Evolutionary conservation across 2,888 invertebrate species (phyloP).

Genomic region (Dicranocentrus wangi): DNA sequence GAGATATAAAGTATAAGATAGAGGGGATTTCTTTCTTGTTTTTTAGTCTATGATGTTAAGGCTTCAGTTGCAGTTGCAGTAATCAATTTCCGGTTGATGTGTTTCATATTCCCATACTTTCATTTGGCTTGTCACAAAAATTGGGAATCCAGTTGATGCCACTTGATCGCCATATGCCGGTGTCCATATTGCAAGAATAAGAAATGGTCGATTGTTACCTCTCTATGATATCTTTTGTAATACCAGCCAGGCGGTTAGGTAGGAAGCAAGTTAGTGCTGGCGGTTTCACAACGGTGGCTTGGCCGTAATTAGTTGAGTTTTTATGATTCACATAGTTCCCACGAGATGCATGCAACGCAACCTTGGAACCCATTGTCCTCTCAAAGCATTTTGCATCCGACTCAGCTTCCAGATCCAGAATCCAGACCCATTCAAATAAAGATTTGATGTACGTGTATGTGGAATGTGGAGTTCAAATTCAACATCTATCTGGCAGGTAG

Average conservation of each 20-base stretch:
- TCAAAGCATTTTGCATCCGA: constrained; percentile 66
- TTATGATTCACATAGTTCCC: constrained; percentile 67
- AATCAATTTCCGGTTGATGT: constrained; percentile 27
- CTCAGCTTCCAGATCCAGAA: constrained; percentile 67
- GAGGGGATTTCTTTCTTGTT: constrained; percentile 41
- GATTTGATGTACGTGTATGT: constrained; percentile 66
- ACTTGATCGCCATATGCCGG: constrained; percentile 54
- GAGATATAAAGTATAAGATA: no score
- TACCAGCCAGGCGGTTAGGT: constrained; percentile 63
- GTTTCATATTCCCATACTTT: constrained; percentile 60
- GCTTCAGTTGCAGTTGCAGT: constrained; percentile 22
- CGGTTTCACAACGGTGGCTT: constrained; percentile 60
- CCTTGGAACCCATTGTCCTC: constrained; percentile 41
- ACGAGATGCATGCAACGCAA: constrained; percentile 70
- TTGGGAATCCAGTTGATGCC: constrained; percentile 50
- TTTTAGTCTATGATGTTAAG: constrained; percentile 39
- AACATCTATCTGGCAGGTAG: constrained; percentile 68
- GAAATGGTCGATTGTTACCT: constrained; percentile 37
- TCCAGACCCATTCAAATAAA: constrained; percentile 67
- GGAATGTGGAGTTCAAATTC: constrained; percentile 67
- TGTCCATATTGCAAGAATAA: constrained; percentile 47
- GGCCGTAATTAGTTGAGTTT: constrained; percentile 66
- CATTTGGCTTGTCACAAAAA: constrained; percentile 43
- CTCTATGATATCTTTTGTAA: constrained; percentile 54
- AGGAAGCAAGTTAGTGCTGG: constrained; percentile 61